phyloP scores from a whole-genome alignment of 2,888 invertebrate species.

The Galeruca laticollis region DNA sequence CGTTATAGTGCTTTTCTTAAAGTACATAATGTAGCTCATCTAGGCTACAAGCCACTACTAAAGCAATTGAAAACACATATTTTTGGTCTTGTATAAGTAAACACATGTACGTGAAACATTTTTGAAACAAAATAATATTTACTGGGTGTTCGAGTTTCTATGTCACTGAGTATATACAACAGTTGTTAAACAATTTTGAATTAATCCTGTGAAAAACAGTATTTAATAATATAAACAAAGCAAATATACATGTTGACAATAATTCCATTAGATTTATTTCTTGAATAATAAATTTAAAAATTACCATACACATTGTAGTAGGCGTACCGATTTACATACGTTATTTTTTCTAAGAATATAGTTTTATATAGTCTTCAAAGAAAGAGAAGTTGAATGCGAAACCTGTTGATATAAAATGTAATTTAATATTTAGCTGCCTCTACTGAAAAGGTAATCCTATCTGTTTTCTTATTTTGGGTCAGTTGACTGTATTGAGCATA shows the following conservation, averaged over 20 bases:
- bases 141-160: too few relatives aligned
- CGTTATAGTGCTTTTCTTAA: too few relatives aligned
- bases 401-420: conserved; percentile 6
- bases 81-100: too few relatives aligned
- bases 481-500: conserved; percentile 4
- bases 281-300: not conserved
- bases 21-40: too few relatives aligned
- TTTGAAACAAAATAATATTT: too few relatives aligned
- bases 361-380: conserved; percentile 3
- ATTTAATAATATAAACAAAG: not conserved
- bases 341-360: conserved; percentile 15
- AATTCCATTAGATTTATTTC: not conserved
- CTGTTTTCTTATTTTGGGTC: conserved; percentile 1
- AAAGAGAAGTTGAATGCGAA: not conserved
- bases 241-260: not conserved
- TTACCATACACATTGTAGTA: conserved; percentile 8
- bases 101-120: too few relatives aligned
- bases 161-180: too few relatives aligned
- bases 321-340: conserved; percentile 7
- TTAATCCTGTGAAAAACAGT: not conserved
- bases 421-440: conserved; percentile 15
- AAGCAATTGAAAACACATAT: too few relatives aligned
- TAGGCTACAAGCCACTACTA: too few relatives aligned
- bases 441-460: conserved; percentile 12
- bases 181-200: too few relatives aligned